Evolutionary conservation across 2,888 invertebrate genomes (phyloP), one percentile per base, ranked within the genome.

Genomic region (Gandaritis pyraliata): DNA sequence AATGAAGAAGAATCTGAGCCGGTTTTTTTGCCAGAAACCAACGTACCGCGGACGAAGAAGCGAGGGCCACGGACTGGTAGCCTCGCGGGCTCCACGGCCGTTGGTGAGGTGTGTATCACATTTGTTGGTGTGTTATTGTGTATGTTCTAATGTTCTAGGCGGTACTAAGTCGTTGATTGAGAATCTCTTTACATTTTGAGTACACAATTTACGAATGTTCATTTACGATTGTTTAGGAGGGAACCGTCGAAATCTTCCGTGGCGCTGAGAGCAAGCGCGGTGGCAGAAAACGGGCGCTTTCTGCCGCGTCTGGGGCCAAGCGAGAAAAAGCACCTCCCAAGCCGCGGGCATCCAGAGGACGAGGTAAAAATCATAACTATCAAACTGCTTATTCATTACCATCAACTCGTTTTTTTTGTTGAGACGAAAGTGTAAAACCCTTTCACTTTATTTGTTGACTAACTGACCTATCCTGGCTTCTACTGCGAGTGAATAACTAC

Each of bases 261-360:
- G 76, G 78, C 1, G 56, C 62, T 13, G 83, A 80, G 6, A 80
- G 82, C 54, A 87, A 86, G 67, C 85, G 88, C 8, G 89, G 88
- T 7, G 89, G 89, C 4, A 77, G 89, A 30, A 89, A 90, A 63
- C 82, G 90, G 0, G 89, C 89, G 0, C 71, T 79, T 3, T 90
- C 90, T 0, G 78, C 86, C 8, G 85, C 87, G 0, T 85, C 86
- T 0, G 63, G 81, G 0, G 68, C 72, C 0, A 89, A 87, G 66
- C 73, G 73, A 5, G 71, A 72, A 55, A 79, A 86, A 66, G 58
- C 64, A 56, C 69, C 74, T 49, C 68, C 71, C 6, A 86, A 84
- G 75, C 77, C 85, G 65, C 87, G 81, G 70, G 64, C 69, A 46
- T 61, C 69, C 23, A 83, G 78, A 69, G 82, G 83, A 58, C 83